These are phyloP conservation scores for Lophius piscatorius DNA, from an alignment of 2,113 vertebrate genomes.

Conservation along the genomic window DNA sequence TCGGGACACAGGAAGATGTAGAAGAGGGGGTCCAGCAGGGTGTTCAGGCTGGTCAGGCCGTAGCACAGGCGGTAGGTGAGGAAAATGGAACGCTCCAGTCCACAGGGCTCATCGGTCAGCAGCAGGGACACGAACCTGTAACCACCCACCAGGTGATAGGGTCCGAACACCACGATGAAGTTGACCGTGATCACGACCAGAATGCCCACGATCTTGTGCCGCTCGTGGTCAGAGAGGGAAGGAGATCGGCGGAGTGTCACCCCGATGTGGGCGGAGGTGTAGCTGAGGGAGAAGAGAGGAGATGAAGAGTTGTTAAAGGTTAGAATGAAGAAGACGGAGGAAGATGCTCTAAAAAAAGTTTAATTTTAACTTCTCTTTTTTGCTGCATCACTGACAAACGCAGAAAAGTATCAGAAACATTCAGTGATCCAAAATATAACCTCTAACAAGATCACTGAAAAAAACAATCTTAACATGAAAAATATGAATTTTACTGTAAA, in stretches of 20 bases:
- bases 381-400: neutral
- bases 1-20: conserved; percentile 82
- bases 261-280: conserved; percentile 78
- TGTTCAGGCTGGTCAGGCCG: conserved; percentile 82
- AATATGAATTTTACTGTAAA: no score
- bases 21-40: conserved; percentile 81
- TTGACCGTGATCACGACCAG: conserved; percentile 80
- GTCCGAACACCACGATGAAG: conserved; percentile 80
- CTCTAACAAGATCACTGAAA: no score
- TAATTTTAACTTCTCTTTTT: neutral
- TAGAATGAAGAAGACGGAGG: no score
- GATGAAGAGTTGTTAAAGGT: neutral
- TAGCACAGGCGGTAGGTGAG: conserved; percentile 79
- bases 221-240: conserved; percentile 74
- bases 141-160: conserved; percentile 80
- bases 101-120: conserved; percentile 69
- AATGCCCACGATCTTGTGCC: conserved; percentile 79
- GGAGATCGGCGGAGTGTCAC: conserved; percentile 76
- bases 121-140: conserved; percentile 80
- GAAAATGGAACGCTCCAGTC: conserved; percentile 76
- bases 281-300: conserved; percentile 58
- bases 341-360: no score
- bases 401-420: neutral
- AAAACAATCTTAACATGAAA: no score
- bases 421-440: no score